These are phyloP conservation scores for Pedionomus torquatus DNA, from an alignment of 2,113 vertebrate genomes.

Conservation along the genomic window DNA sequence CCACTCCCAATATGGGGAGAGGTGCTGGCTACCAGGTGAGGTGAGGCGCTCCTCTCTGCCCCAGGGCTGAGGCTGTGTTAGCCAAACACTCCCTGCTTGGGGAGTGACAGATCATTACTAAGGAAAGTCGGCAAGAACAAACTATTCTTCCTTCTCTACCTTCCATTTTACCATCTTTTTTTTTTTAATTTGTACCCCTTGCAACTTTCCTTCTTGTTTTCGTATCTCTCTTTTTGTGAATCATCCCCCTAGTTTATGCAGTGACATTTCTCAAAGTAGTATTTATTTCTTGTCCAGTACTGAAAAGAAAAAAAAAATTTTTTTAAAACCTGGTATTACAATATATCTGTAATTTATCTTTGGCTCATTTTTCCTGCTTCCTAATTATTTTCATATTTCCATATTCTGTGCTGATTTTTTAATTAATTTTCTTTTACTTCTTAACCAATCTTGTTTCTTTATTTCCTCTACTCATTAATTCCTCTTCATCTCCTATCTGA, in stretches of 20 bases:
- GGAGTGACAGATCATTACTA: background rate
- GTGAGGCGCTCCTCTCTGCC: conserved; percentile 49
- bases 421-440: background rate
- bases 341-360: background rate
- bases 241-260: background rate
- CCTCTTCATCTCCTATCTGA: background rate
- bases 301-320: background rate
- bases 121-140: background rate
- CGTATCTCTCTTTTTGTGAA: background rate
- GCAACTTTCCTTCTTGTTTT: background rate
- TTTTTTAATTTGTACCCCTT: background rate
- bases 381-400: background rate
- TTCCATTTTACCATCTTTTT: background rate
- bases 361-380: background rate
- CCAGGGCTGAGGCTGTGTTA: conserved; percentile 35
- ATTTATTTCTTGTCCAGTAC: background rate
- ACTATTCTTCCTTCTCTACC: background rate
- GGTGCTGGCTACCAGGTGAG: conserved; percentile 32
- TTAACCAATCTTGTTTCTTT: background rate
- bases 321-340: background rate
- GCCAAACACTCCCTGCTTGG: conserved; percentile 41
- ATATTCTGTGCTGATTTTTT: background rate
- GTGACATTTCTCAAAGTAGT: background rate
- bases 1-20: background rate
- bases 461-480: background rate